Evolutionary conservation across 1,140 invertebrate genomes (phyloP).

Genomic region (Calephelis nemesis): DNA sequence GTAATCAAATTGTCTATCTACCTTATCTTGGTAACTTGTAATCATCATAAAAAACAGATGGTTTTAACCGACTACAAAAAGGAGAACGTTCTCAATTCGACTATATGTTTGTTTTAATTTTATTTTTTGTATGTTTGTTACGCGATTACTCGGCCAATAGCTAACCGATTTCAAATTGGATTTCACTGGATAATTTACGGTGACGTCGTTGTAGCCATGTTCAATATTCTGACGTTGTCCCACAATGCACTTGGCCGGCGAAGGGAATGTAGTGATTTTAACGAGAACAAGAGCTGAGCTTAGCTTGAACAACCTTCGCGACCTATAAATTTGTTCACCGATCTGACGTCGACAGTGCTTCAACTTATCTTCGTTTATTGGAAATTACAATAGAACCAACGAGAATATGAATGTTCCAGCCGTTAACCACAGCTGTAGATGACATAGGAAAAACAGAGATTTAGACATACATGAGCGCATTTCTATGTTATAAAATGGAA

Average conservation of each 20-base stretch:
- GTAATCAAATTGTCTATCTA: too few relatives aligned
- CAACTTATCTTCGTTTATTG: slow-evolving; percentile 57
- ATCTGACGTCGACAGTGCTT: slow-evolving; percentile 49
- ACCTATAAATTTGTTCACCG: slow-evolving; percentile 59
- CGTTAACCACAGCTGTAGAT: slow-evolving; percentile 4
- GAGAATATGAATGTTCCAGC: slow-evolving; percentile 4
- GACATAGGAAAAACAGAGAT: slow-evolving; percentile 15
- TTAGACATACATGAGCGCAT: not conserved
- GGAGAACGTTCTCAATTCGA: too few relatives aligned
- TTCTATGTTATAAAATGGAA: not conserved
- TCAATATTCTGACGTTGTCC: slow-evolving; percentile 35
- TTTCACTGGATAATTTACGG: not conserved
- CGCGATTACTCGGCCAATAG: too few relatives aligned
- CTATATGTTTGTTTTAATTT: too few relatives aligned
- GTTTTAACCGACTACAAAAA: too few relatives aligned
- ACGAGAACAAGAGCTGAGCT: slow-evolving; percentile 47
- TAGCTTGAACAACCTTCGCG: slow-evolving; percentile 53
- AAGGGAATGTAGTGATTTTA: slow-evolving; percentile 51
- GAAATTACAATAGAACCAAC: slow-evolving; percentile 14
- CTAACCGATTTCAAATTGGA: not conserved
- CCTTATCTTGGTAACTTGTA: too few relatives aligned
- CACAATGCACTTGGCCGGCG: slow-evolving; percentile 38
- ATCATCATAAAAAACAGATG: too few relatives aligned
- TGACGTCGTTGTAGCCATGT: slow-evolving; percentile 27
- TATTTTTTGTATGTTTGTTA: too few relatives aligned